Conservation (phyloP, 1,140 invertebrate species). For the Achatina immaculata region DNA sequence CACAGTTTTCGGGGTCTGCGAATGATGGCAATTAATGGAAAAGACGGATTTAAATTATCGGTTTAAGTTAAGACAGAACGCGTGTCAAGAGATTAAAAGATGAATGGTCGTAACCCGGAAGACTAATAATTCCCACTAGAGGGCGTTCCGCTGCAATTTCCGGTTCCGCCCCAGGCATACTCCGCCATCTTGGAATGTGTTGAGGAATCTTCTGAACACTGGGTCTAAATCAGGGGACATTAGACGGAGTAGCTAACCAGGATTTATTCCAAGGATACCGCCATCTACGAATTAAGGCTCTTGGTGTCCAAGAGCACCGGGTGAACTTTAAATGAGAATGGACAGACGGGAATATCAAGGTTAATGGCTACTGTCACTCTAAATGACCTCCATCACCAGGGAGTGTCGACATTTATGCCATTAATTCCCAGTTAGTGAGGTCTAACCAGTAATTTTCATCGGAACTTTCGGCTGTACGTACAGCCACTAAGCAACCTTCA, state of each 20-base stretch:
- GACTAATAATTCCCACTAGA: conserved; percentile 45
- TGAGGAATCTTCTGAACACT: not conserved
- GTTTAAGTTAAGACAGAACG: conserved; percentile 34
- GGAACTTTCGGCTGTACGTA: not conserved
- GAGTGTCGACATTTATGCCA: not conserved
- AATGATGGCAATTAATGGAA: too few species aligned
- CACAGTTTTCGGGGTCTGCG: too few species aligned
- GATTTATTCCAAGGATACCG: conserved; percentile 27
- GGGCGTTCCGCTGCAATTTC: conserved; percentile 46
- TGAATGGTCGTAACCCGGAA: conserved; percentile 45
- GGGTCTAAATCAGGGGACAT: conserved; percentile 23
- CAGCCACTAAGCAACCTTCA: too few species aligned
- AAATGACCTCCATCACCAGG: not conserved
- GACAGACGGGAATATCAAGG: conserved; percentile 11
- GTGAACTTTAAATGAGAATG: not conserved
- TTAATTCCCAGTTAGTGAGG: conserved; percentile 13
- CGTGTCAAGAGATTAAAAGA: conserved; percentile 49
- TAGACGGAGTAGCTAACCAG: conserved; percentile 24
- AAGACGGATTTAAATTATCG: conserved; percentile 27
- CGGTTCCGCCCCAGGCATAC: conserved; percentile 39
- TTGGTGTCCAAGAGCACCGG: conserved; percentile 5
- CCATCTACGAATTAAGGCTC: not conserved
- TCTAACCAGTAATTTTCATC: not conserved
- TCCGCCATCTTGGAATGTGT: conserved; percentile 31
- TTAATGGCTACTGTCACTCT: conserved; percentile 27